Conservation (phyloP, 2,888 invertebrate species). For the Kuschelorhynchus macadamiae region DNA sequence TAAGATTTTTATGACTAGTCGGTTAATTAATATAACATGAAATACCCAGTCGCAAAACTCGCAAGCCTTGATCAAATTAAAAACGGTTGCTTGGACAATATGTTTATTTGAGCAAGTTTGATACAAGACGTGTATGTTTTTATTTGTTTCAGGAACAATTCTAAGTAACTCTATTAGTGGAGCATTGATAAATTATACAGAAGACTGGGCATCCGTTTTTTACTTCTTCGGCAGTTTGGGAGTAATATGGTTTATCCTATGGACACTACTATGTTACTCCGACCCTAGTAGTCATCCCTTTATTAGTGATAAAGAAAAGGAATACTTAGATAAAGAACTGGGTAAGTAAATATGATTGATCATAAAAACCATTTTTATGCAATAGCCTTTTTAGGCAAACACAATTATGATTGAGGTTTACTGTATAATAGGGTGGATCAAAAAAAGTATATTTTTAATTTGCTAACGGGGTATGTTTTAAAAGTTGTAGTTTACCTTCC, state of each 20-base stretch:
- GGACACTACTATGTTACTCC: slow-evolving; percentile 69
- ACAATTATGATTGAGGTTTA: too few species aligned
- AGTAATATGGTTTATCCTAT: slow-evolving; percentile 76
- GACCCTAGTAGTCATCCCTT: slow-evolving; percentile 82
- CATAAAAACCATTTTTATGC: not conserved
- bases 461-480: too few species aligned
- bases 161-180: slow-evolving; percentile 79
- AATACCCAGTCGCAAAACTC: too few species aligned
- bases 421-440: too few species aligned
- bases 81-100: too few species aligned
- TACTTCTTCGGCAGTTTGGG: slow-evolving; percentile 84
- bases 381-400: not conserved
- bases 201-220: slow-evolving; percentile 84
- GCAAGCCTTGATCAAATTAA: too few species aligned
- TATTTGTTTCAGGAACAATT: slow-evolving; percentile 69
- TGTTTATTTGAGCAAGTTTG: too few species aligned
- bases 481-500: too few species aligned
- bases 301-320: slow-evolving; percentile 78
- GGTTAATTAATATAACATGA: too few species aligned
- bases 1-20: too few species aligned
- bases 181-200: slow-evolving; percentile 75
- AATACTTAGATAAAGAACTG: slow-evolving; percentile 78
- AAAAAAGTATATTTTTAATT: too few species aligned
- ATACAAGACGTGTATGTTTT: too few species aligned
- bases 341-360: slow-evolving; percentile 62